Evolutionary conservation across 1,140 invertebrate genomes (phyloP).

Genomic region (Aphelinus certus): DNA sequence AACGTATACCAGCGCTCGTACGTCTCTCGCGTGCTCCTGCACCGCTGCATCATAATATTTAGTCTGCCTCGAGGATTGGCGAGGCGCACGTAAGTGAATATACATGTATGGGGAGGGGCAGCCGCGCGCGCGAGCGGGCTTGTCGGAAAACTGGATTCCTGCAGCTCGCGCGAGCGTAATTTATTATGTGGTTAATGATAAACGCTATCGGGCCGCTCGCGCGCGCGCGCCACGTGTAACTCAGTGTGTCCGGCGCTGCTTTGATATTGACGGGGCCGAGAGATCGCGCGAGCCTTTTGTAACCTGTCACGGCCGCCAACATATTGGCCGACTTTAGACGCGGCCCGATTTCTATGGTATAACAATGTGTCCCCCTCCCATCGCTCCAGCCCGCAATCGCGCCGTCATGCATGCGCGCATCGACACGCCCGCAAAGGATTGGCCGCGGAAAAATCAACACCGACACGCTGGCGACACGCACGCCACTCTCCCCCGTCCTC

Average conservation of each 20-base stretch:
- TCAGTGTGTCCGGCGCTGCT: neutral
- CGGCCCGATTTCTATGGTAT: neutral
- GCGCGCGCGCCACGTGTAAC: neutral
- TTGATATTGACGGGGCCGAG: conserved; percentile 2
- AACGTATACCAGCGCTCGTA: too few species aligned
- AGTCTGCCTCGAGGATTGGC: too few species aligned
- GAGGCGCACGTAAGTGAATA: too few species aligned
- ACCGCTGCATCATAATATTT: too few species aligned
- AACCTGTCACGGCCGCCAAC: neutral
- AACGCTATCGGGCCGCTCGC: neutral
- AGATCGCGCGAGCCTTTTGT: neutral
- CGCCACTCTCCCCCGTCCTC: too few species aligned
- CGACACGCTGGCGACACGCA: too few species aligned
- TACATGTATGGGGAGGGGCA: too few species aligned
- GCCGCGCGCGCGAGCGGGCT: too few species aligned
- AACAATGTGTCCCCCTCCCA: neutral
- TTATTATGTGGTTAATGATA: conserved; percentile 17
- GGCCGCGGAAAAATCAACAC: too few species aligned
- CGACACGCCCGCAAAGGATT: neutral
- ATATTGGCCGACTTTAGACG: neutral
- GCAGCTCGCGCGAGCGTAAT: neutral
- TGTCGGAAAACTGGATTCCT: neutral
- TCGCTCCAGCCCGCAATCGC: too few species aligned
- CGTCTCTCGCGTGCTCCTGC: too few species aligned
- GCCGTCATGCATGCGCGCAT: neutral